Evolutionary conservation across 2,888 invertebrate genomes (phyloP).

Genomic region (Diachrysia chrysitis): DNA sequence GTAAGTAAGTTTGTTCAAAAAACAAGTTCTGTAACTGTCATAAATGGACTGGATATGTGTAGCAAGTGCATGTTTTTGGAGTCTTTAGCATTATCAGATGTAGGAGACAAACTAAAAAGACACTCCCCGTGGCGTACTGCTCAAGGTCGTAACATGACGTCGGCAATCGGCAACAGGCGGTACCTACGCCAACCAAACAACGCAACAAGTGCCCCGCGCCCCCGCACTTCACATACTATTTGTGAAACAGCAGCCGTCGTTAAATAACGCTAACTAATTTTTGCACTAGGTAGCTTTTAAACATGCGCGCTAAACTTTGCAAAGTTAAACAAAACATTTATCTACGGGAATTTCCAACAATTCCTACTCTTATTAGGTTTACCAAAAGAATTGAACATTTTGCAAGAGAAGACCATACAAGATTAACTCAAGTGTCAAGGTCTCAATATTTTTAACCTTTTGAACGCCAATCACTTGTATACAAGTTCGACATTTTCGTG

Average conservation of each 20-base stretch:
- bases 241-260: conserved; percentile 75
- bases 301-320: conserved; percentile 38
- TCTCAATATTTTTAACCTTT: conserved; percentile 4
- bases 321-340: conserved; percentile 5
- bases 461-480: too few relatives aligned
- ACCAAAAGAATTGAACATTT: too few relatives aligned
- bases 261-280: conserved; percentile 50
- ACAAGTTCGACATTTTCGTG: too few relatives aligned
- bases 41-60: too few relatives aligned
- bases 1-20: too few relatives aligned
- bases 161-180: conserved; percentile 80
- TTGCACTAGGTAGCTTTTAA: conserved; percentile 20
- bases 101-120: conserved; percentile 63
- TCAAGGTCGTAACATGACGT: conserved; percentile 82
- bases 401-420: too few relatives aligned
- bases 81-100: conserved; percentile 37
- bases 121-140: conserved; percentile 74
- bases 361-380: neutral
- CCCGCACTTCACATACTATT: conserved; percentile 76
- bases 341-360: neutral
- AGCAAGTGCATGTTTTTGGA: neutral
- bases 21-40: too few relatives aligned
- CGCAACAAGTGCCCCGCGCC: conserved; percentile 87
- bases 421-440: neutral
- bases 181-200: conserved; percentile 83